Percentiles rank a stretch among this genome's conserved stretches.
These are phyloP conservation scores for Pitangus sulphuratus DNA, from an alignment of 2,797 vertebrate genomes.

Conservation along the genomic window DNA sequence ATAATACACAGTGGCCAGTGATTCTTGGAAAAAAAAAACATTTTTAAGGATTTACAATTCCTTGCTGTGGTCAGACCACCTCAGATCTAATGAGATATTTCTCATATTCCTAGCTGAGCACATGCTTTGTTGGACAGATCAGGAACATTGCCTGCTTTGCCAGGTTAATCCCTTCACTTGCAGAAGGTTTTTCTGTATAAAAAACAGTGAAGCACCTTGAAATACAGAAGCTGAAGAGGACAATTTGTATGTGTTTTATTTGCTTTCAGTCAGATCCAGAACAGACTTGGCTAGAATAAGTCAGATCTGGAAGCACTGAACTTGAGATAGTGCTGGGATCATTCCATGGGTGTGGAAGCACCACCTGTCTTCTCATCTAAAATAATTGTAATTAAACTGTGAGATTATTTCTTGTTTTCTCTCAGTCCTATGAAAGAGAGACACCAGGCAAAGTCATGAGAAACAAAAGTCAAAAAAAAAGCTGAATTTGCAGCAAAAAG, in stretches of 20 bases:
- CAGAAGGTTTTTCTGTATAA: not conserved
- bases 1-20: accelerated
- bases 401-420: not conserved
- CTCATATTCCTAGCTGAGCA: not conserved
- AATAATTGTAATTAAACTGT: not conserved
- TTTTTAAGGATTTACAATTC: not conserved
- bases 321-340: not conserved
- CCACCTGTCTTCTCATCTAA: not conserved
- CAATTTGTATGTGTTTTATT: not conserved
- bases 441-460: not conserved
- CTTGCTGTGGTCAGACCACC: not conserved
- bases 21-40: not conserved
- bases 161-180: not conserved
- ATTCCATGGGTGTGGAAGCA: not conserved
- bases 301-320: not conserved
- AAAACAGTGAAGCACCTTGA: not conserved
- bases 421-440: not conserved
- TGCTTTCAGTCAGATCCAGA: not conserved
- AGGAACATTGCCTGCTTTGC: not conserved
- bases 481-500: not conserved
- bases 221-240: not conserved
- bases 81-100: not conserved
- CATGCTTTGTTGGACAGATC: not conserved
- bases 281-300: not conserved
- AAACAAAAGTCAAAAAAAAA: not conserved